Evolutionary conservation across 2,113 vertebrate genomes (phyloP), one percentile per base, ranked within the genome.

Genomic region (Phasianus colchicus): DNA sequence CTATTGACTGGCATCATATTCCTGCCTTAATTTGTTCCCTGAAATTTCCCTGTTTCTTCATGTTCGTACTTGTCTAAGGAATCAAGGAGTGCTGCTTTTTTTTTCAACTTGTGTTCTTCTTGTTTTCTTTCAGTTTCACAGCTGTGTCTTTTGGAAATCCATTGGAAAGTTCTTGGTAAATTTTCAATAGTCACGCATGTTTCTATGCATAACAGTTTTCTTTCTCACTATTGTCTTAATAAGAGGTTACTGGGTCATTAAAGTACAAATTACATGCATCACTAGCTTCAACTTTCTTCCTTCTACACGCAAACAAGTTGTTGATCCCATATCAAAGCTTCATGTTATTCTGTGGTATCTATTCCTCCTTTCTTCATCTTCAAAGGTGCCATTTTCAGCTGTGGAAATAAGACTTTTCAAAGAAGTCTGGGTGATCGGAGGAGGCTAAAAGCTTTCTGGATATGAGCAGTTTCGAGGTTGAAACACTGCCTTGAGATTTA

Each of bases 401-500:
- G 43, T 64, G 57, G 40, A 84, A 95, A 75, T 5, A 57, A 6
- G 4, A 13, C 32, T 90, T 67, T 81, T 74, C 60, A 86, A 80
- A 50, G 0, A 13, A 71, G 32, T 64, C 83, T 86, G 32, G 65
- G 61, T 82, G 79, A 79, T 17, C 43, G 48, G 20, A 86, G 30
- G n/a, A 69, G 13, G 34, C 5, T 78, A 36, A 40, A 79, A 16
- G 5, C 78, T 89, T 84, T 43, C 70, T 76, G 66, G 18, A 32
- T 48, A 32, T n/a, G 27, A 61, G 43, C 13, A 65, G 27, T 64
- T 90, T 89, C 50, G 66, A 29, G 52, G 34, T 50, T 60, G 76
- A 74, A 91, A 32, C 45, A 74, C 10, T 67, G 36, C 38, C 24
- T 48, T 71, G 83, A 90, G 38, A 88, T 83, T 81, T 83, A 25